Percentiles rank a stretch among this genome's conserved stretches.
Evolutionary conservation across 2,797 vertebrate genomes (phyloP).

Genomic region (Chaetophractus vellerosus): DNA sequence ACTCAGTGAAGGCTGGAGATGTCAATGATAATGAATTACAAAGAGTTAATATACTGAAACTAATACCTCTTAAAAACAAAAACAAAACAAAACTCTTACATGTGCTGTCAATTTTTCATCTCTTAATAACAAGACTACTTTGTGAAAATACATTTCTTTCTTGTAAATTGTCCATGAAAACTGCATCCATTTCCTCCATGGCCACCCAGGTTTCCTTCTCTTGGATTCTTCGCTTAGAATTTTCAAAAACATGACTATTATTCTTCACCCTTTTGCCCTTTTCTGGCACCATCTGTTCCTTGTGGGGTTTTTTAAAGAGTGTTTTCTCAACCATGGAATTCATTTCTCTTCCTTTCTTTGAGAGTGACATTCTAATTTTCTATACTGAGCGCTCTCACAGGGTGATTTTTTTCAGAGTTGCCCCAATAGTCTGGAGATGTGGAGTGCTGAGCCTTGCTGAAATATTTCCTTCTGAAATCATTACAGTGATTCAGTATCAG

Average conservation of each 20-base stretch:
- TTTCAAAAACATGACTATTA: background rate
- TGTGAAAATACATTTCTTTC: background rate
- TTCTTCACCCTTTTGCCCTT: background rate
- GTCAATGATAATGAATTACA: fast-evolving
- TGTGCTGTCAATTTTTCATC: background rate
- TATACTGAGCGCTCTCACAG: background rate
- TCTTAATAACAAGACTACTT: background rate
- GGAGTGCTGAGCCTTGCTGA: fast-evolving
- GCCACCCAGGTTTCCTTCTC: background rate
- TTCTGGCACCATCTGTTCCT: constrained; percentile 20
- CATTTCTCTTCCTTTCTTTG: constrained; percentile 53
- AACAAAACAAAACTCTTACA: background rate
- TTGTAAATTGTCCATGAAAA: background rate
- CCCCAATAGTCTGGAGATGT: fast-evolving
- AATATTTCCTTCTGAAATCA: background rate
- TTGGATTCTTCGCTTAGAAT: background rate
- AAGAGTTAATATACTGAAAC: background rate
- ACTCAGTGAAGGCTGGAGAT: background rate
- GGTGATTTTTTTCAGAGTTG: background rate
- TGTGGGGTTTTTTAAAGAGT: background rate
- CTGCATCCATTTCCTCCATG: background rate
- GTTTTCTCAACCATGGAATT: constrained; percentile 51
- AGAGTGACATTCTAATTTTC: constrained; percentile 69
- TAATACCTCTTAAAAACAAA: background rate
- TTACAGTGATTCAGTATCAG: background rate